Evolutionary conservation across 2,888 invertebrate species (phyloP).

Genomic region (Mechanitis mazaeus): DNA sequence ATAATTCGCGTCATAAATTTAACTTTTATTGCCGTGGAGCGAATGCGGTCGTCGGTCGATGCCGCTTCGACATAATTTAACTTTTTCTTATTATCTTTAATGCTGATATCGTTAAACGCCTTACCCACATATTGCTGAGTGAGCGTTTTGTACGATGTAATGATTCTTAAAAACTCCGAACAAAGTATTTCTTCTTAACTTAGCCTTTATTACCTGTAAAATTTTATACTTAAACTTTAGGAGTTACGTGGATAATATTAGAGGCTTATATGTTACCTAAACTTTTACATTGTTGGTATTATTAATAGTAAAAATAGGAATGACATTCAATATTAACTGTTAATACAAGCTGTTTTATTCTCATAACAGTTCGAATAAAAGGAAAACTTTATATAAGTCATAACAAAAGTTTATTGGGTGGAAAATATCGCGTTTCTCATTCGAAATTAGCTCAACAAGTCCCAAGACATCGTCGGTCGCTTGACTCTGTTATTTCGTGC

Average conservation of each 20-base stretch:
- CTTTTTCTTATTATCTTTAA: constrained; percentile 76
- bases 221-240: not conserved
- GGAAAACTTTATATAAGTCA: constrained; percentile 8
- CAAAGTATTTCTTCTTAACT: not conserved
- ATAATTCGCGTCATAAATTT: constrained; percentile 72
- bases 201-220: not conserved
- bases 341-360: not conserved
- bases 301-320: too few species aligned
- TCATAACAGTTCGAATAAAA: constrained; percentile 6
- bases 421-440: constrained; percentile 38
- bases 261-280: too few species aligned
- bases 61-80: constrained; percentile 74
- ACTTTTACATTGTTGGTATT: too few species aligned
- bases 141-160: constrained; percentile 41
- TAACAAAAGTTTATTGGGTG: constrained; percentile 36
- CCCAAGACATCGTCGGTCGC: constrained; percentile 21
- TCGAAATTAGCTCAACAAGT: constrained; percentile 34
- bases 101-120: constrained; percentile 67
- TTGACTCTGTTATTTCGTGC: constrained; percentile 20
- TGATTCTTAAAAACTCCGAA: constrained; percentile 18
- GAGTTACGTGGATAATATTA: not conserved
- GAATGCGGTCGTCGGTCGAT: constrained; percentile 42
- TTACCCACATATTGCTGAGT: constrained; percentile 59
- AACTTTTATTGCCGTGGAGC: constrained; percentile 66
- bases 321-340: not conserved